Percentiles rank a stretch among this genome's conserved stretches.
phyloP scores from a whole-genome alignment of 2,888 invertebrate species.

The Hydriomena furcata region DNA sequence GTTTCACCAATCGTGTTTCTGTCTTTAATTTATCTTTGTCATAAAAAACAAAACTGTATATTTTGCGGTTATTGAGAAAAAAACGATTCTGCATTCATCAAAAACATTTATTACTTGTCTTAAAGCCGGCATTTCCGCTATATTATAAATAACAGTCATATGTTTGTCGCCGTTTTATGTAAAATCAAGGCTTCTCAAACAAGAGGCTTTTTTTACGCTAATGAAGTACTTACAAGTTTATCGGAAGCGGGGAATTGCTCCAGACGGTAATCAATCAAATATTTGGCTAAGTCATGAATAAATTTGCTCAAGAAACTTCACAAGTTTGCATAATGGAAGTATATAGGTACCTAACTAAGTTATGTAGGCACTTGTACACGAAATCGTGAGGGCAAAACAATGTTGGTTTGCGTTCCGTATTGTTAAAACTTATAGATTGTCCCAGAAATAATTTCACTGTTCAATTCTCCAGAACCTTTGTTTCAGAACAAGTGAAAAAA shows the following conservation, averaged over 20 bases:
- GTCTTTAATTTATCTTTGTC: no score
- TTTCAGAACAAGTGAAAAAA: no score
- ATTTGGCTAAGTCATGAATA: conserved; percentile 77
- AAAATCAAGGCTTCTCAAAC: conserved; percentile 52
- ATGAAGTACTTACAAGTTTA: conserved; percentile 77
- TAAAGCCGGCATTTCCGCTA: not conserved
- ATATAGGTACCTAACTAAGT: conserved; percentile 5
- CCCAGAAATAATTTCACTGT: no score
- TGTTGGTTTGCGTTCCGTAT: not conserved
- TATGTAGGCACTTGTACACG: not conserved
- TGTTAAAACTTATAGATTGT: no score
- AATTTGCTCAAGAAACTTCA: conserved; percentile 56
- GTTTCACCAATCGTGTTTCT: no score
- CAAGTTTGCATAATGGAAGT: conserved; percentile 31
- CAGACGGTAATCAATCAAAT: conserved; percentile 80
- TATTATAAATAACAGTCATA: not conserved
- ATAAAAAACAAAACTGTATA: no score
- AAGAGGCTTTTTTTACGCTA: conserved; percentile 65
- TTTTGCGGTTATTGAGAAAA: no score
- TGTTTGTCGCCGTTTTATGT: not conserved
- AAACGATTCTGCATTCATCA: no score
- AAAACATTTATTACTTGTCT: no score
- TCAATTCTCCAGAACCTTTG: no score
- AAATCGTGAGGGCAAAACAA: conserved; percentile 3
- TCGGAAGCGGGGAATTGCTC: conserved; percentile 66